Conservation (phyloP, 2,797 vertebrate species). For the Cottoperca gobio region DNA sequence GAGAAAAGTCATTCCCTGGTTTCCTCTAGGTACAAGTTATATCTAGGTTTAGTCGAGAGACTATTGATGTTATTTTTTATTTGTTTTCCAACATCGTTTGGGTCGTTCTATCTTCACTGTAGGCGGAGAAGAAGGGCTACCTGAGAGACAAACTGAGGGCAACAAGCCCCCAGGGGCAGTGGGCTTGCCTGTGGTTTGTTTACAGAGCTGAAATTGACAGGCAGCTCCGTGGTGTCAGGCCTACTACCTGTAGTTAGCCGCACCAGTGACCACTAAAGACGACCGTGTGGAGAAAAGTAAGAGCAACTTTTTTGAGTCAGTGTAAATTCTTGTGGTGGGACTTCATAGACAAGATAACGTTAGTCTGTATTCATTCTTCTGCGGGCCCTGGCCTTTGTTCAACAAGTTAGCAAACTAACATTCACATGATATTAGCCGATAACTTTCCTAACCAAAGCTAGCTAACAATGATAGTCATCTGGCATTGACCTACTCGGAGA, state of each 20-base stretch:
- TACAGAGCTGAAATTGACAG: constrained; percentile 43
- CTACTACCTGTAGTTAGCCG: constrained; percentile 17
- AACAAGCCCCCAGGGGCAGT: rapidly evolving
- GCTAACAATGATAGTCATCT: background rate
- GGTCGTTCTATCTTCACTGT: background rate
- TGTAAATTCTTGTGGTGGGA: background rate
- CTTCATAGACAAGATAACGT: background rate
- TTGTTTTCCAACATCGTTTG: background rate
- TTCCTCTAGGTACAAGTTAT: background rate
- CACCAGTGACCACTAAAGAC: background rate
- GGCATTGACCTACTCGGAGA: background rate
- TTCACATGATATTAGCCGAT: background rate
- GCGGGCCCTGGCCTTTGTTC: background rate
- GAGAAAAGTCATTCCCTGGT: rapidly evolving
- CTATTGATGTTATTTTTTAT: rapidly evolving
- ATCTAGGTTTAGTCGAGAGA: background rate
- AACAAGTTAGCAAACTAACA: constrained; percentile 51
- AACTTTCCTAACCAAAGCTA: constrained; percentile 7
- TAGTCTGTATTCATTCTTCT: rapidly evolving
- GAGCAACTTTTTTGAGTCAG: background rate
- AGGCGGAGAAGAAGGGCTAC: background rate
- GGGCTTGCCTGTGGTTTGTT: constrained; percentile 41
- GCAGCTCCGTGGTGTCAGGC: constrained; percentile 25
- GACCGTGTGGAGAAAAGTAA: constrained; percentile 49
- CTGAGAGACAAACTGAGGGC: constrained; percentile 1